A percentile compares a stretch with the other conserved stretches of the same genome.
Evolutionary conservation across 2,888 invertebrate species (phyloP).

Genomic region (Chaetoderma sp.): DNA sequence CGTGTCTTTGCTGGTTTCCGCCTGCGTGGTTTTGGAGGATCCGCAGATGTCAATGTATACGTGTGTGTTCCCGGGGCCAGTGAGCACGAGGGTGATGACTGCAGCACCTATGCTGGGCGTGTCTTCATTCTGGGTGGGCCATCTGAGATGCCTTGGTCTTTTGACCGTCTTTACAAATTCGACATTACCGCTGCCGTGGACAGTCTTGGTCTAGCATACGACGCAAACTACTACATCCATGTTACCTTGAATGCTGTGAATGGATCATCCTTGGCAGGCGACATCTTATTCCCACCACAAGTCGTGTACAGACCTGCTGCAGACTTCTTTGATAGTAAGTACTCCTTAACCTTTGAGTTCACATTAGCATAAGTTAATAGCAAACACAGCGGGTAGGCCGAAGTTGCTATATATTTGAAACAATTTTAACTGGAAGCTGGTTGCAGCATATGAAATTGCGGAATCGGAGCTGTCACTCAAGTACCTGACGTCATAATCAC

Average conservation of each 20-base stretch:
- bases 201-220: slow-evolving; percentile 2
- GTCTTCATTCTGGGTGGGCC: slow-evolving; percentile 40
- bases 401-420: too few relatives aligned
- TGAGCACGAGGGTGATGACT: slow-evolving; percentile 8
- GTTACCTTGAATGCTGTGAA: slow-evolving; percentile 32
- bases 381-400: too few relatives aligned
- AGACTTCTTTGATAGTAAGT: slow-evolving; percentile 31
- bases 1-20: slow-evolving; percentile 31
- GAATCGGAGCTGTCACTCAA: too few relatives aligned
- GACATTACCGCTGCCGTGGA: slow-evolving; percentile 31
- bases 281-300: slow-evolving; percentile 17
- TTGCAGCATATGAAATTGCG: too few relatives aligned
- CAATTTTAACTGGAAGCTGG: too few relatives aligned
- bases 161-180: slow-evolving; percentile 30
- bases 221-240: slow-evolving; percentile 27
- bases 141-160: slow-evolving; percentile 39
- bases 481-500: too few relatives aligned
- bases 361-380: too few relatives aligned
- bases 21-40: slow-evolving; percentile 30
- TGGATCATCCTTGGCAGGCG: slow-evolving; percentile 20
- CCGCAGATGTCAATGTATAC: slow-evolving; percentile 32
- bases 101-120: slow-evolving; percentile 29
- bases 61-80: slow-evolving; percentile 17
- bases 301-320: slow-evolving; percentile 21
- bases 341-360: too few relatives aligned